A percentile compares a stretch with the other conserved stretches of the same genome.
Conservation (phyloP, 2,888 invertebrate species). For the Galeopsomyia nigrocyanea region DNA sequence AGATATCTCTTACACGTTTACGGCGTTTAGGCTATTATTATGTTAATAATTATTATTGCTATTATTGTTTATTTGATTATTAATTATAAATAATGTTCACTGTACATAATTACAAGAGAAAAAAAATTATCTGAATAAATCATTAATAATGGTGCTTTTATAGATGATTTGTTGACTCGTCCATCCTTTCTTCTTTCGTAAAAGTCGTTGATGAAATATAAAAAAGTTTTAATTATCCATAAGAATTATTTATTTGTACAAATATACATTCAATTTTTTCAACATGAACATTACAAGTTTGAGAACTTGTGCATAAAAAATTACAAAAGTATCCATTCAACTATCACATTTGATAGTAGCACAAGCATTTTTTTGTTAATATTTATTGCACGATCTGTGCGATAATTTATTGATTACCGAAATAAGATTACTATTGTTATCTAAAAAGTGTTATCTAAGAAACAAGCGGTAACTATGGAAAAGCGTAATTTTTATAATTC, state of each 20-base stretch:
- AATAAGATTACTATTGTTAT: too few species aligned
- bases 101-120: slow-evolving; percentile 63
- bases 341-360: slow-evolving; percentile 26
- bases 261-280: slow-evolving; percentile 33
- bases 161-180: slow-evolving; percentile 51
- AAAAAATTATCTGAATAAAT: slow-evolving; percentile 61
- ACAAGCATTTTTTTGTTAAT: slow-evolving; percentile 7
- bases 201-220: neutral
- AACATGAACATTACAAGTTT: neutral
- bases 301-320: slow-evolving; percentile 8
- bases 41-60: slow-evolving; percentile 57
- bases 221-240: slow-evolving; percentile 9
- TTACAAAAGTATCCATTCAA: slow-evolving; percentile 11
- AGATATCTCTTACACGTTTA: slow-evolving; percentile 54
- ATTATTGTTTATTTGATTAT: slow-evolving; percentile 57
- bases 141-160: slow-evolving; percentile 65
- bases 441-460: too few species aligned
- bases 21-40: slow-evolving; percentile 59
- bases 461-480: too few species aligned
- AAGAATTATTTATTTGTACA: slow-evolving; percentile 41
- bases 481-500: too few species aligned
- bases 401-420: too few species aligned
- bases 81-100: slow-evolving; percentile 58
- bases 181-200: slow-evolving; percentile 25
- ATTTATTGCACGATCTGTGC: neutral